A percentile compares a stretch with the other conserved stretches of the same genome.
Conservation (phyloP, 2,888 invertebrate species). For the Cotesia congregata region DNA sequence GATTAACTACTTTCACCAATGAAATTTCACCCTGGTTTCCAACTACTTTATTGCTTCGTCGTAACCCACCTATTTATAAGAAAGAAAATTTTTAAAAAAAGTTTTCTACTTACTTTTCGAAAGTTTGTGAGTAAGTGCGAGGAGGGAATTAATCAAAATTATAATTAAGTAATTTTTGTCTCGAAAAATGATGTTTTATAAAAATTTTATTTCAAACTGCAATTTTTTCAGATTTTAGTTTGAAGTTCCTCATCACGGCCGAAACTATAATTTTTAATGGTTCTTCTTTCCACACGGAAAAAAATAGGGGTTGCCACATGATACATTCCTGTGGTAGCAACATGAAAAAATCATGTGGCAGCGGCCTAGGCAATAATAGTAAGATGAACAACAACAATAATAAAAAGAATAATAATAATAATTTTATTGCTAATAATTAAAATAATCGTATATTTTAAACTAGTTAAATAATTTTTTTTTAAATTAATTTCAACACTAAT, state of each 20-base stretch:
- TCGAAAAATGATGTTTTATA: not conserved
- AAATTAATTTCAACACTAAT: no score
- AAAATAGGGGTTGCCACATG: not conserved
- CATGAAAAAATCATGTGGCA: not conserved
- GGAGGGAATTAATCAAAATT: not conserved
- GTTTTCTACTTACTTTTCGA: not conserved
- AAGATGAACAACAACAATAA: no score
- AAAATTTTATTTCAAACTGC: no score
- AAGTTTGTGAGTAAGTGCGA: not conserved
- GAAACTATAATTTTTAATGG: no score
- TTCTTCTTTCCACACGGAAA: not conserved
- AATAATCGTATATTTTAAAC: no score
- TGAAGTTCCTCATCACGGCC: no score
- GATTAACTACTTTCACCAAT: slow-evolving; percentile 28
- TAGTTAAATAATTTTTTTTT: no score
- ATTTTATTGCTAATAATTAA: no score
- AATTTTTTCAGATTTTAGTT: no score
- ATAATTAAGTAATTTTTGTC: not conserved
- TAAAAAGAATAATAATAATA: no score
- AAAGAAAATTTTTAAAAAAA: not conserved
- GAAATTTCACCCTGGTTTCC: not conserved
- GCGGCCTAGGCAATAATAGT: no score
- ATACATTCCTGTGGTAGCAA: not conserved
- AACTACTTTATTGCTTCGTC: slow-evolving; percentile 4
- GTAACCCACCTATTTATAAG: not conserved